These are phyloP conservation scores for Scaeva pyrastri DNA, from an alignment of 2,888 invertebrate species.

Conservation along the genomic window DNA sequence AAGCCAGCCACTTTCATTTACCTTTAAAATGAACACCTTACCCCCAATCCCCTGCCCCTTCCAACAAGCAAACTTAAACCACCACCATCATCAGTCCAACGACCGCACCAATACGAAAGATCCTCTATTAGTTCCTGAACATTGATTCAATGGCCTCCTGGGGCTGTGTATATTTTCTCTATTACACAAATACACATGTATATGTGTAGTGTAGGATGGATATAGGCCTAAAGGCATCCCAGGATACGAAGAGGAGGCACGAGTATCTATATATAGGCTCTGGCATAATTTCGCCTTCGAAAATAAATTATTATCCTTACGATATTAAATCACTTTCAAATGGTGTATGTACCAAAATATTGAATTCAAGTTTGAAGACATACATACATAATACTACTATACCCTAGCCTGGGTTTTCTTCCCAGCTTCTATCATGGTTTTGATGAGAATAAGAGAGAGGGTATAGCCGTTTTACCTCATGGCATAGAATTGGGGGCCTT, in stretches of 20 bases:
- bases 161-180: slow-evolving; percentile 39
- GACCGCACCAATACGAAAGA: slow-evolving; percentile 31
- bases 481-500: slow-evolving; percentile 19
- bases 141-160: slow-evolving; percentile 66
- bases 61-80: no score
- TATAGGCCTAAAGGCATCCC: no score
- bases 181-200: slow-evolving; percentile 9
- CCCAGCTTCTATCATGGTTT: no score
- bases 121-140: slow-evolving; percentile 63
- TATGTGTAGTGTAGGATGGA: no score
- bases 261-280: neutral
- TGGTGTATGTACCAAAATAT: slow-evolving; percentile 57
- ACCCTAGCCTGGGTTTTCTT: neutral
- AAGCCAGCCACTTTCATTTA: slow-evolving; percentile 59
- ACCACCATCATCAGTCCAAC: neutral
- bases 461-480: neutral
- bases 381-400: neutral
- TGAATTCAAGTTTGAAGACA: slow-evolving; percentile 41
- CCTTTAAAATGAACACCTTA: slow-evolving; percentile 6
- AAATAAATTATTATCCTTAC: slow-evolving; percentile 72
- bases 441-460: no score
- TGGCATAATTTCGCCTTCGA: slow-evolving; percentile 43
- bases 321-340: slow-evolving; percentile 71
- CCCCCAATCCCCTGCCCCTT: neutral
- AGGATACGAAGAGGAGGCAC: no score